Conservation (phyloP, 2,113 vertebrate genomes). For the Hymenochirus boettgeri region DNA sequence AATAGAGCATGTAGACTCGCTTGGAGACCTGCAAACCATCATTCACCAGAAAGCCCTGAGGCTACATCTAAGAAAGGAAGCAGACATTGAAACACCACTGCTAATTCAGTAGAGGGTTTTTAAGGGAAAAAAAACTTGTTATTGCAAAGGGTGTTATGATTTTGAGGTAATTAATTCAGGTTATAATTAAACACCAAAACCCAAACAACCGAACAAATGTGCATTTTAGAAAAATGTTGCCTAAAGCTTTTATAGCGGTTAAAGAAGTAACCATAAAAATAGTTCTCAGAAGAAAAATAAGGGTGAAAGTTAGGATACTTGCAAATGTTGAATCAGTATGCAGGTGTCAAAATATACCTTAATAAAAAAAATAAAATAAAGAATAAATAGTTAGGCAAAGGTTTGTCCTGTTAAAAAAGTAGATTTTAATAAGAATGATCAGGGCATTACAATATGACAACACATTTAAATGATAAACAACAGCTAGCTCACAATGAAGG, state of each 20-base stretch:
- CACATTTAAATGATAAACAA: too few relatives aligned
- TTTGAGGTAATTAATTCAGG: neutral
- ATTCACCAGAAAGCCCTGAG: constrained; percentile 18
- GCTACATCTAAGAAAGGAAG: constrained; percentile 21
- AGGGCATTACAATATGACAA: too few relatives aligned
- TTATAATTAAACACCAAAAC: constrained; percentile 7
- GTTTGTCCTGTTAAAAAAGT: too few relatives aligned
- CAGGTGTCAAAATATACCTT: neutral
- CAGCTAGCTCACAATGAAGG: too few relatives aligned
- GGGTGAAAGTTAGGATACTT: constrained; percentile 18
- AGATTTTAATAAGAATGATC: too few relatives aligned
- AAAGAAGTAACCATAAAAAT: constrained; percentile 1
- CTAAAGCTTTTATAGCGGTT: constrained; percentile 4
- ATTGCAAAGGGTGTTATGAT: neutral
- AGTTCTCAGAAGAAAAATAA: neutral
- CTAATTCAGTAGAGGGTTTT: neutral
- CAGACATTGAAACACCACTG: constrained; percentile 8
- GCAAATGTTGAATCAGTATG: neutral
- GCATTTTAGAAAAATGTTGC: constrained; percentile 15
- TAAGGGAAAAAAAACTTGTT: neutral
- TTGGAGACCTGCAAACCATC: constrained; percentile 14
- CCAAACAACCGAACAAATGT: too few relatives aligned
- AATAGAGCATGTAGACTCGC: neutral
- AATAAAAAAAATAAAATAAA: too few relatives aligned
- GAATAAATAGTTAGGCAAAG: too few relatives aligned